phyloP scores from a whole-genome alignment of 2,888 invertebrate genomes.

The Pseudococcus viburni region DNA sequence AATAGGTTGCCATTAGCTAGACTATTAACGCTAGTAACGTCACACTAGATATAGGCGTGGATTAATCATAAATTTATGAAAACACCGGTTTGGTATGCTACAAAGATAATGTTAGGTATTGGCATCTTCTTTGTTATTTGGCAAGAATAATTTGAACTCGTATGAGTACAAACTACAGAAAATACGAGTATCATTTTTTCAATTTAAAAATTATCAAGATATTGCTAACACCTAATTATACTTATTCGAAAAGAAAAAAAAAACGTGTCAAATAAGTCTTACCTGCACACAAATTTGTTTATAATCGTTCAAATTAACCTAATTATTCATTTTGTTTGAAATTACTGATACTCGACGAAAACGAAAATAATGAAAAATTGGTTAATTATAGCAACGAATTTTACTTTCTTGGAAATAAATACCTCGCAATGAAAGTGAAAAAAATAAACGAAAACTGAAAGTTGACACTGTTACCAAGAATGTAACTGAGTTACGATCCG shows the following conservation, averaged over 20 bases:
- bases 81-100: neutral
- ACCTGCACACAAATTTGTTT: neutral
- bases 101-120: neutral
- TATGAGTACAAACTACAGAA: too few species aligned
- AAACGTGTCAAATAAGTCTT: too few species aligned
- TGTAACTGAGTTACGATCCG: neutral
- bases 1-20: neutral
- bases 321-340: neutral
- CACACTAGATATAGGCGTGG: neutral
- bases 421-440: neutral
- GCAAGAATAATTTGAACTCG: neutral
- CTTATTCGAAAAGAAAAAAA: too few species aligned
- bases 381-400: neutral
- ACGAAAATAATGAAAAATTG: neutral
- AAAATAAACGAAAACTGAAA: neutral
- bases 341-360: neutral
- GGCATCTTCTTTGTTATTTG: neutral
- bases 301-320: neutral
- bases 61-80: neutral
- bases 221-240: too few species aligned
- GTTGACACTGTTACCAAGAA: neutral
- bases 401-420: slow-evolving; percentile 13
- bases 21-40: neutral
- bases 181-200: neutral
- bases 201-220: neutral